phyloP scores from a whole-genome alignment of 2,797 vertebrate genomes.

The Chromobotia macracanthus region DNA sequence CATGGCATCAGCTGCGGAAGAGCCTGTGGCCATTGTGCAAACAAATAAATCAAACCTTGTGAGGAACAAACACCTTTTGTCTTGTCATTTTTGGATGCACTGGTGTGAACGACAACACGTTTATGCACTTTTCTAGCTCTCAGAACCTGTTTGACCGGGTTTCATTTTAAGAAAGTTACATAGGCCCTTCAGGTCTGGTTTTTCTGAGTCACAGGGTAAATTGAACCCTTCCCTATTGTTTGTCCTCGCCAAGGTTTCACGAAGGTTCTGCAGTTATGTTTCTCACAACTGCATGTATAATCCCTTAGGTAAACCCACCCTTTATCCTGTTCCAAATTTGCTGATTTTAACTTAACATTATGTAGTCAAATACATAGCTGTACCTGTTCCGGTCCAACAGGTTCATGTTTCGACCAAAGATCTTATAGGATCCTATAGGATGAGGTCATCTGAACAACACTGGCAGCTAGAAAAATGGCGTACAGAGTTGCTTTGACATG shows the following conservation, averaged over 20 bases:
- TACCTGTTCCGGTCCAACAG: slow-evolving; percentile 6
- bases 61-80: slow-evolving; percentile 64
- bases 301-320: slow-evolving; percentile 11
- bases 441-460: slow-evolving; percentile 24
- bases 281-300: slow-evolving; percentile 15
- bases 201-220: slow-evolving; percentile 40
- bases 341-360: not conserved
- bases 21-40: slow-evolving; percentile 85
- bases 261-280: not conserved
- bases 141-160: slow-evolving; percentile 49
- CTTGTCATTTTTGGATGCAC: slow-evolving; percentile 39
- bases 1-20: slow-evolving; percentile 64
- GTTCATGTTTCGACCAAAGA: slow-evolving; percentile 6
- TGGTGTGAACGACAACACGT: slow-evolving; percentile 13
- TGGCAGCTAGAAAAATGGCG: not conserved
- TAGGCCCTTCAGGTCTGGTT: slow-evolving; percentile 16
- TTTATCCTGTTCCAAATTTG: not conserved
- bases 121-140: slow-evolving; percentile 4
- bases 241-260: not conserved
- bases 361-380: not conserved
- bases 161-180: slow-evolving; percentile 31
- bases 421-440: slow-evolving; percentile 15
- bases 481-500: not conserved
- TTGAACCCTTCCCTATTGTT: slow-evolving; percentile 23
- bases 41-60: slow-evolving; percentile 78